Base-by-base conservation (phyloP, 2,888 invertebrate genomes). In the Apodemia duryi region DNA sequence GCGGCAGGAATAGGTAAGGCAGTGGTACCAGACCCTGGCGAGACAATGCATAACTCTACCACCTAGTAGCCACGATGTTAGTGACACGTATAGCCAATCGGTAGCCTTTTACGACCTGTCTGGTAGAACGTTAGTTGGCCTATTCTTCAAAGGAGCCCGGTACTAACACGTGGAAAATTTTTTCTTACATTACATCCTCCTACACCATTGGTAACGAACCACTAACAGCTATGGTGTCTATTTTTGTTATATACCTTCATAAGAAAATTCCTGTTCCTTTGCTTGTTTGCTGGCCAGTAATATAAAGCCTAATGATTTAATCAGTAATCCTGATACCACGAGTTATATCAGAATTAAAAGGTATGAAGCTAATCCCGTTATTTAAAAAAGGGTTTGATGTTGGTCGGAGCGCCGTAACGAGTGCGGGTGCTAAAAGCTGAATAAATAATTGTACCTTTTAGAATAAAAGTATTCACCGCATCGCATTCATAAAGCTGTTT, bases 391-490 rank as follows among this genome's bases (percentile, higher is more conserved):
- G 65, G 65, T 65, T 61, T 65, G 52, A 65, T 65, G 65, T 65
- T 65, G 61, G 57, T 6, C 32, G 32, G 29, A 32, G 57, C 57
- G 49, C 61, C 61, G 61, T 61, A 67, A 69, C 67, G 65, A 65
- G 68, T 64, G 62, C 67, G 64, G 66, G 65, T 66, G 66, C 67
- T 66, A 71, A 72, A 74, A 73, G 73, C 73, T 72, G 71, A 73
- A 74, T 74, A 75, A 74, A 72, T 73, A 70, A 73, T 72, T 69
- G 66, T 71, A 66, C 69, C 71, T 73, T 72, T 71, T 71, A 70
- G 70, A 67, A 67, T 70, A 68, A 71, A 71, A 70, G 71, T 72
- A 70, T 71, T 73, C 68, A 68, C 69, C 71, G 66, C 67, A 66
- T 68, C 66, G 66, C 67, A 70, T 66, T 72, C 70, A 70, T 52